These are phyloP conservation scores for Platyura marginata DNA, from an alignment of 1,140 invertebrate species.

Conservation along the genomic window DNA sequence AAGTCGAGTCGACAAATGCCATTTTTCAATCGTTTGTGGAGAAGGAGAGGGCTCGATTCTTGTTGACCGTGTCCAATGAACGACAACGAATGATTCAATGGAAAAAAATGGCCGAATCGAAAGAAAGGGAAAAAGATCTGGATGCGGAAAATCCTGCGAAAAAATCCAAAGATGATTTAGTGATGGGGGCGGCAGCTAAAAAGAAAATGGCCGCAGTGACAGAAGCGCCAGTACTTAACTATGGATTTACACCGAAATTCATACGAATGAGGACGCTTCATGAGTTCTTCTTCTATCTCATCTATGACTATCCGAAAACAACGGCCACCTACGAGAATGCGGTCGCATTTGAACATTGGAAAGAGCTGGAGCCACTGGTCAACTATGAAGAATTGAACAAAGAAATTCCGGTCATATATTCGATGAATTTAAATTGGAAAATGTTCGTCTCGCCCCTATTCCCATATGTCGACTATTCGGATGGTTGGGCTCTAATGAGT, in stretches of 20 bases:
- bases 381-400: slow-evolving; percentile 22
- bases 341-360: slow-evolving; percentile 25
- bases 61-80: not conserved
- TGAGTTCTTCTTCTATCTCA: slow-evolving; percentile 45
- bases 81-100: not conserved
- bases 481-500: slow-evolving; percentile 56
- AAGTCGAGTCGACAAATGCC: not conserved
- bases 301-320: slow-evolving; percentile 35
- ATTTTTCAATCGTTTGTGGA: not conserved
- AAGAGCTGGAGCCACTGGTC: slow-evolving; percentile 11
- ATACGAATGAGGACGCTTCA: slow-evolving; percentile 45
- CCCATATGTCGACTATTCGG: slow-evolving; percentile 33
- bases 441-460: slow-evolving; percentile 56
- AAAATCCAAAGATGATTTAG: not conserved
- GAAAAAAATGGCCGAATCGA: not conserved
- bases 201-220: not conserved
- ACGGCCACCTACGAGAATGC: slow-evolving; percentile 18
- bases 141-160: not conserved
- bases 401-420: slow-evolving; percentile 30
- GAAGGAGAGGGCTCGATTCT: not conserved
- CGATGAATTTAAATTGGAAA: slow-evolving; percentile 39
- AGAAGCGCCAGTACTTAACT: not conserved
- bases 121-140: not conserved
- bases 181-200: no score
- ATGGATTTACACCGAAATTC: slow-evolving; percentile 37